These are phyloP conservation scores for Epinephelus malabaricus DNA, from an alignment of 2,797 vertebrate species.

Conservation along the genomic window DNA sequence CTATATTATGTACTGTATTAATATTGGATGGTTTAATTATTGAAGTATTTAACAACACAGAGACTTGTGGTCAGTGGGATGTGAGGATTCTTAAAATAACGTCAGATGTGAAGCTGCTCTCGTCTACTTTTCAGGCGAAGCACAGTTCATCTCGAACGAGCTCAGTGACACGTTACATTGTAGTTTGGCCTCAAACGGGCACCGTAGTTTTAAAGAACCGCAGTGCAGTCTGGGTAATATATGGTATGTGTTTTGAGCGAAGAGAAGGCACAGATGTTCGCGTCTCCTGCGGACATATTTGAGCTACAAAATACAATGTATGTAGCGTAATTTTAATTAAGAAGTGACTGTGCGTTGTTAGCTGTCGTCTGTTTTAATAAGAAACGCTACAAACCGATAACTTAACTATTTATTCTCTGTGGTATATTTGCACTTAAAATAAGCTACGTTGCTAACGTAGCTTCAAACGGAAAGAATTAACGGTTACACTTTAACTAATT, in stretches of 20 bases:
- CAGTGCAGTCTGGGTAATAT: slow-evolving; percentile 70
- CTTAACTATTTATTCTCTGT: not conserved
- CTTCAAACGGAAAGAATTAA: slow-evolving; percentile 36
- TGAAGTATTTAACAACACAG: too few relatives aligned
- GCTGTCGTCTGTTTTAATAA: not conserved
- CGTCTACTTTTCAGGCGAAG: too few relatives aligned
- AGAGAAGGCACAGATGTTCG: slow-evolving; percentile 43
- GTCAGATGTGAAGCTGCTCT: too few relatives aligned
- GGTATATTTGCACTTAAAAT: slow-evolving; percentile 12
- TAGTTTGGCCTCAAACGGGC: slow-evolving; percentile 43
- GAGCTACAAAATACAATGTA: slow-evolving; percentile 8
- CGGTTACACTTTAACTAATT: not conserved
- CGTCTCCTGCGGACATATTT: not conserved
- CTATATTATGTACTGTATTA: too few relatives aligned
- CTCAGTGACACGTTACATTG: too few relatives aligned
- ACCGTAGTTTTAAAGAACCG: slow-evolving; percentile 58
- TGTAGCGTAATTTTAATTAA: not conserved
- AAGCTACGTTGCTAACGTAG: slow-evolving; percentile 74
- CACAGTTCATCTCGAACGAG: too few relatives aligned
- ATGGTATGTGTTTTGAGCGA: slow-evolving; percentile 63
- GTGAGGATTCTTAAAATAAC: too few relatives aligned
- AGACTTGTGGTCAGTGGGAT: too few relatives aligned
- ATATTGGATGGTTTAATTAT: too few relatives aligned
- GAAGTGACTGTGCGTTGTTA: not conserved
- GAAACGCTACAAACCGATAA: not conserved